A percentile compares a stretch with the other conserved stretches of the same genome.
phyloP scores from a whole-genome alignment of 2,888 invertebrate species.

The Apoderus coryli region DNA sequence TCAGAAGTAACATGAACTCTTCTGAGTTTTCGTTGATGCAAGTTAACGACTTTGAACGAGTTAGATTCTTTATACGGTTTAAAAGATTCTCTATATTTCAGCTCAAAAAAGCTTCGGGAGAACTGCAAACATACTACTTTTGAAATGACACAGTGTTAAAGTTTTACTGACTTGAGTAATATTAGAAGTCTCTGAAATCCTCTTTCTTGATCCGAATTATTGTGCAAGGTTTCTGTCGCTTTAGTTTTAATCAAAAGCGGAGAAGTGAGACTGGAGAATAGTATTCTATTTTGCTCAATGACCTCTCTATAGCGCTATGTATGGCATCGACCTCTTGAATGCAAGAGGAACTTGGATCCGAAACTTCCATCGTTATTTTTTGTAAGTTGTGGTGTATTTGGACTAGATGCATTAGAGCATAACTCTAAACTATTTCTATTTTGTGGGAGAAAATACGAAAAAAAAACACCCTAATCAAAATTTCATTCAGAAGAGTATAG shows the following conservation, averaged over 20 bases:
- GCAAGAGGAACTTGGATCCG: no score
- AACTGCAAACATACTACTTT: conserved; percentile 13
- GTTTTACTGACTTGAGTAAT: conserved; percentile 8
- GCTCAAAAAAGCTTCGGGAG: conserved; percentile 11
- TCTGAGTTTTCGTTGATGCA: conserved; percentile 6
- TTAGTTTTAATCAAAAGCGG: conserved; percentile 11
- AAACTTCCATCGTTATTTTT: no score
- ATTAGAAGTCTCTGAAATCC: conserved; percentile 11
- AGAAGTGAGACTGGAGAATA: conserved; percentile 14
- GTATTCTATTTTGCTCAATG: conserved; percentile 15
- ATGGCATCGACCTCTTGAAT: no score
- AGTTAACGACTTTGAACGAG: no score
- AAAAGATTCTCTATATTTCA: conserved; percentile 11
- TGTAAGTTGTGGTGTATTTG: no score
- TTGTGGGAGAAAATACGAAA: no score
- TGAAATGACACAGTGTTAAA: conserved; percentile 10
- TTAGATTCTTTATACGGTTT: conserved; percentile 5
- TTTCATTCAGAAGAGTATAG: no score
- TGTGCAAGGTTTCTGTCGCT: conserved; percentile 10
- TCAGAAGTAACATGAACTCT: conserved; percentile 7
- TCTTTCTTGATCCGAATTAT: conserved; percentile 11
- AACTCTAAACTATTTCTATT: no score
- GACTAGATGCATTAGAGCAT: no score
- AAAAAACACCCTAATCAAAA: no score
- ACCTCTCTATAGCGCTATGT: conserved; percentile 14